Base-by-base conservation (phyloP, 35 echinoderm and acorn worm species). In the Apostichopus japonicus region DNA sequence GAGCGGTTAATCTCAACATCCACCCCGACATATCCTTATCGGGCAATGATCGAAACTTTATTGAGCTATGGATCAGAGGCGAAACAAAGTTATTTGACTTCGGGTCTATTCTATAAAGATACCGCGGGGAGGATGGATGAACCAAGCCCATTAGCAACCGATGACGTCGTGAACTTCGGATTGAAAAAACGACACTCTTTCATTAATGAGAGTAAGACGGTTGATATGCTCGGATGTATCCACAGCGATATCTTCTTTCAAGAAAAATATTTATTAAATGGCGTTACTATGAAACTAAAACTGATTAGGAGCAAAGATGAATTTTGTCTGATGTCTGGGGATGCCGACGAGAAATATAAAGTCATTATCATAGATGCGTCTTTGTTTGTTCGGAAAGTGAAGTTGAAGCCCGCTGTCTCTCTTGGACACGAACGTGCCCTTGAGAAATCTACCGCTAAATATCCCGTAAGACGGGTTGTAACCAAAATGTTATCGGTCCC, bases 181-280 rank as follows among this genome's bases (percentile, higher is more conserved):
- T 72, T 97, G 51, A 84, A 77, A 19, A 86, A 87, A 83, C 78
- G 88, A 19, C 54, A 67, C 61, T 23, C 21, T 44, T 93, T 91
- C 24, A 95, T 92, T 58, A 79, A 8, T 1, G 78, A 54, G 2
- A 95, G 96, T 88, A 72, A 79, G 22, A 7, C 55, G 8, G 84
- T 97, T 0, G 93, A 94, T 70, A 88, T 97, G 84, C 23, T 93
- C 1, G 96, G 94, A 1, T 87, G 91, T 10, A 52, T 97, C 77
- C 93, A 97, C 52, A 57, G 77, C 27, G 94, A 92, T n/a, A 93
- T 95, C 16, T 96, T 96, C 15, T 93, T 96, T 56, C 95, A 96
- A 87, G 92, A 96, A 8, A 92, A 86, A 72, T 86, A 91, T 55
- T 75, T 93, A 6, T 53, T 86, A 14, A 86, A 93, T 53, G 92